A percentile compares a stretch with the other conserved stretches of the same genome.
Evolutionary conservation across 2,797 vertebrate genomes (phyloP).

Genomic region (Halcyon badia): DNA sequence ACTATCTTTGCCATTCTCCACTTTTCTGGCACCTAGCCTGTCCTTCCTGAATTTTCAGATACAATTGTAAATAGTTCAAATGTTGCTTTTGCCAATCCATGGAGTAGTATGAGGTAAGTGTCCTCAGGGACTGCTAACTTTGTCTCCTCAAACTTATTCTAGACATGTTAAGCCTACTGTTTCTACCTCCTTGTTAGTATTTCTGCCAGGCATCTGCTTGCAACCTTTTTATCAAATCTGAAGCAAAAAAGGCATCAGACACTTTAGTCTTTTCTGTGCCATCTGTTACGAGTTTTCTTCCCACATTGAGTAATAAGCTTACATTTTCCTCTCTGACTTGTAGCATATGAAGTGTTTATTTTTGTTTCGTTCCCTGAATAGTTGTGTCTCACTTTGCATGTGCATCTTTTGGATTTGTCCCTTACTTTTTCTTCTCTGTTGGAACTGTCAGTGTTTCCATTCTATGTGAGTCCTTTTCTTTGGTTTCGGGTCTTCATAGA

Average conservation of each 20-base stretch:
- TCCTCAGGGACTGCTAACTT: not conserved
- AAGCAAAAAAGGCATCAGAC: slow-evolving; percentile 57
- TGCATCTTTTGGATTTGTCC: not conserved
- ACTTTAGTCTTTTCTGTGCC: slow-evolving; percentile 29
- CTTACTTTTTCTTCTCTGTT: not conserved
- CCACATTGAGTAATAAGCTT: not conserved
- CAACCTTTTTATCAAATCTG: slow-evolving; percentile 31
- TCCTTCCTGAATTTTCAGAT: not conserved
- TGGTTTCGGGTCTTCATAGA: not conserved
- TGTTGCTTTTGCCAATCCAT: not conserved
- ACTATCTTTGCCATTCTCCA: not conserved
- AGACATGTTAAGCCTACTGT: not conserved
- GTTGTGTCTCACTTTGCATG: not conserved
- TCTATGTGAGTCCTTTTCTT: not conserved
- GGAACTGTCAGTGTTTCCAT: not conserved
- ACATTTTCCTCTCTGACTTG: slow-evolving; percentile 22
- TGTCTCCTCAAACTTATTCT: not conserved
- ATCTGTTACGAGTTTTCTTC: slow-evolving; percentile 46
- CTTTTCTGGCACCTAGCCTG: not conserved
- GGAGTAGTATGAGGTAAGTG: not conserved
- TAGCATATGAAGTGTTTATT: slow-evolving; percentile 1
- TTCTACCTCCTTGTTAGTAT: slow-evolving; percentile 29
- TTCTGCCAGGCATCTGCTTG: slow-evolving; percentile 33
- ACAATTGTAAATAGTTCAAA: not conserved
- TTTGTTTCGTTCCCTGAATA: not conserved